A percentile compares a stretch with the other conserved stretches of the same genome.
phyloP scores from a whole-genome alignment of 2,113 vertebrate species.

The Lasiurus borealis region DNA sequence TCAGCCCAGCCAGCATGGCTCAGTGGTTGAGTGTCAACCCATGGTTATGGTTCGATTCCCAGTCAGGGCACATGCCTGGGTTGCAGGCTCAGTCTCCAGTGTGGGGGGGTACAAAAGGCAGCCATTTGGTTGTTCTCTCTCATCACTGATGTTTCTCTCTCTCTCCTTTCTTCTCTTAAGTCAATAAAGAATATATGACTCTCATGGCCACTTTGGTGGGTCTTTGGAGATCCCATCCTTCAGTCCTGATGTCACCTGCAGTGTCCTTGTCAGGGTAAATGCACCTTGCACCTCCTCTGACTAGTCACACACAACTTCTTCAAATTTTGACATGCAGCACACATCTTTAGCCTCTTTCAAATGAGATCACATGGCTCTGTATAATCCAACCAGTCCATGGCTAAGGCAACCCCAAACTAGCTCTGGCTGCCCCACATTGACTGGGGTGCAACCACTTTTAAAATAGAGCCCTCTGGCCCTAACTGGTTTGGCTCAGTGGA shows the following conservation, averaged over 20 bases:
- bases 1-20: too few species aligned
- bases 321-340: neutral
- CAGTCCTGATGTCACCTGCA: neutral
- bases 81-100: too few species aligned
- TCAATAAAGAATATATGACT: neutral
- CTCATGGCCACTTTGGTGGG: fast-evolving
- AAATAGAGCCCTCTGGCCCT: neutral
- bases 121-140: too few species aligned
- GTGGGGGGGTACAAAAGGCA: too few species aligned
- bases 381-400: neutral
- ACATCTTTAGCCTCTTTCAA: neutral
- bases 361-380: neutral
- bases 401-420: neutral
- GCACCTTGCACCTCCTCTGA: neutral
- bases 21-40: too few species aligned
- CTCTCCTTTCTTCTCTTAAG: too few species aligned
- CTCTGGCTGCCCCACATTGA: neutral
- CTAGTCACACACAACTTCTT: neutral
- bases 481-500: too few species aligned
- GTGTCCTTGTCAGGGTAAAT: neutral
- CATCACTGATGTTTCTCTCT: too few species aligned
- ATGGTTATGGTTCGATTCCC: too few species aligned
- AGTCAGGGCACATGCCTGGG: too few species aligned
- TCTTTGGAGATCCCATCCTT: neutral
- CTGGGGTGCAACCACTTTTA: neutral